phyloP scores from a whole-genome alignment of 1,140 invertebrate genomes.

The Ctenoplectra terminalis region DNA sequence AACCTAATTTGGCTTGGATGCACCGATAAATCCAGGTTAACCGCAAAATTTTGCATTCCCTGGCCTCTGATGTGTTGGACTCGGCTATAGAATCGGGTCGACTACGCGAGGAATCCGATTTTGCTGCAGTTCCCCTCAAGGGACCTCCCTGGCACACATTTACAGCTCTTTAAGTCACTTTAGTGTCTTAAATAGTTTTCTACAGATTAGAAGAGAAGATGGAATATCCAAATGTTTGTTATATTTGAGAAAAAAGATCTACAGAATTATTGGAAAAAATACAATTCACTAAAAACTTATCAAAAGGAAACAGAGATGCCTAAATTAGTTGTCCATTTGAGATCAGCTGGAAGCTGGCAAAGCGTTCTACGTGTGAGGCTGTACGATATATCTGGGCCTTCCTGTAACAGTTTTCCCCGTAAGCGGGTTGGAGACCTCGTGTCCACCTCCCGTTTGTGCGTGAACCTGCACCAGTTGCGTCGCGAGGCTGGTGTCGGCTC shows the following conservation, averaged over 20 bases:
- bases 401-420: conserved; percentile 42
- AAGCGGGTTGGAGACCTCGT: conserved; percentile 48
- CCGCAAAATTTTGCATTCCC: conserved; percentile 10
- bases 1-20: not conserved
- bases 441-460: conserved; percentile 43
- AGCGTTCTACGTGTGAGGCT: not conserved
- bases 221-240: too few relatives aligned
- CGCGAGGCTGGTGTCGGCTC: conserved; percentile 2
- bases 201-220: not conserved
- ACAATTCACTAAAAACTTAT: not conserved
- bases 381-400: conserved; percentile 40
- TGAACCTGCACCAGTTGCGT: conserved; percentile 58
- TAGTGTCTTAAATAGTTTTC: accelerated
- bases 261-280: too few relatives aligned
- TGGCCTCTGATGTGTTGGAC: too few relatives aligned
- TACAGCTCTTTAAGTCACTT: not conserved
- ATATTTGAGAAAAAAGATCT: not conserved
- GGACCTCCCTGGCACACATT: not conserved
- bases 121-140: not conserved
- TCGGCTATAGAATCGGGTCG: conserved; percentile 13
- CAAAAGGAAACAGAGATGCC: not conserved
- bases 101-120: conserved; percentile 15
- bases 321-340: not conserved
- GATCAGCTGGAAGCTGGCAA: not conserved
- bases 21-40: conserved; percentile 1